Evolutionary conservation across 2,113 vertebrate species (phyloP), one percentile per base, ranked within the genome.

Genomic region (Oryzias javanicus): DNA sequence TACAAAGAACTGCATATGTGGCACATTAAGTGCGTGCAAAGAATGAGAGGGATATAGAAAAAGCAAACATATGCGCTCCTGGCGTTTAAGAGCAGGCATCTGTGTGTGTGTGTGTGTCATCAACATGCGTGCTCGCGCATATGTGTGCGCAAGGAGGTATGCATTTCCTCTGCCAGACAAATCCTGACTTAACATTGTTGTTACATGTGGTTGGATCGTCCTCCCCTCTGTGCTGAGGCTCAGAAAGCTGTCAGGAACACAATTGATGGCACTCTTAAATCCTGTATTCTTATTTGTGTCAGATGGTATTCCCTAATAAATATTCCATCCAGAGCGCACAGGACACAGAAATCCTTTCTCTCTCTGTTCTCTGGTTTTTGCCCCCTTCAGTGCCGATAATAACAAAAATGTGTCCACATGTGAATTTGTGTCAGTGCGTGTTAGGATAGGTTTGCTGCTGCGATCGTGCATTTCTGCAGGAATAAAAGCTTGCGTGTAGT

Each of bases 231-330:
- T 48, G 81, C 80, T 65, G 69, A 56, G 83, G 79, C 82, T 88
- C 84, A 84, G 84, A 85, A 85, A 85, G 66, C 87, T 87, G 89
- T 89, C 89, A 87, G 75, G 73, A 66, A 64, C 81, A 87, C 86
- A 85, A 90, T 88, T 90, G 84, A 90, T 90, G 80, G 80, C 76
- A 79, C 78, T 83, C 81, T 86, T 89, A 89, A 89, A 90, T 90
- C 86, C 86, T 87, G 78, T 73, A 87, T 88, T 83, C 82, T 87
- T 89, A 89, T 89, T 88, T 90, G 80, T 86, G 87, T 90, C 87
- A 87, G 84, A 83, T 84, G 87, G 70, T 86, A 83, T 86, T 88
- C 81, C 70, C 84, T 81, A 83, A 89, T 88, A 88, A 88, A 90
- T 90, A 90, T 86, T 87, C 86, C 65, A 76, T 88, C 77, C 81